These are phyloP conservation scores for Gnathonemus echidnorhynchus DNA, from an alignment of 2,113 vertebrate genomes.

Conservation along the genomic window DNA sequence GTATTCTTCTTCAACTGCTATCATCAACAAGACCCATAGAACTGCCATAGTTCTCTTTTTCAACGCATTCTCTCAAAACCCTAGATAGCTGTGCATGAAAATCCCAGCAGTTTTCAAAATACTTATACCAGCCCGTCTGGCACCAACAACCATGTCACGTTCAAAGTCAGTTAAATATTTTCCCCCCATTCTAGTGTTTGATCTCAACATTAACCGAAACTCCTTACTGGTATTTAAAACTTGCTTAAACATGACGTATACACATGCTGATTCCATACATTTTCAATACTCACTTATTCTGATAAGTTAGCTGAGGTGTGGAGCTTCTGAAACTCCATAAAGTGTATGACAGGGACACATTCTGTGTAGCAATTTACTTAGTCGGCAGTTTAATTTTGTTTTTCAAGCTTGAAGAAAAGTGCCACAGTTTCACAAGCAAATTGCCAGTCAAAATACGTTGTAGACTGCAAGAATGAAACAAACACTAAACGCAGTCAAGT, in stretches of 20 bases:
- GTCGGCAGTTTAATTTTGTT: not conserved
- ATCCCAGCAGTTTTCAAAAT: not conserved
- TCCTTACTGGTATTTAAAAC: not conserved
- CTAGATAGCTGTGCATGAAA: too few species aligned
- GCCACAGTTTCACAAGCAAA: not conserved
- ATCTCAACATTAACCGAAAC: not conserved
- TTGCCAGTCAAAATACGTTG: not conserved
- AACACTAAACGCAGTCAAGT: not conserved
- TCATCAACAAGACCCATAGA: too few species aligned
- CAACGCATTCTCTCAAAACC: too few species aligned
- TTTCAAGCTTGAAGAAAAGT: not conserved
- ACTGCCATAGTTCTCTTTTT: too few species aligned
- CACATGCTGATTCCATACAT: not conserved
- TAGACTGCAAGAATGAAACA: not conserved
- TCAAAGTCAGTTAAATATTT: not conserved
- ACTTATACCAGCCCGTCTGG: not conserved
- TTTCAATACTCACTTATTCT: not conserved
- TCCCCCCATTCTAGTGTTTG: not conserved
- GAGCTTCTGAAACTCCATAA: not conserved
- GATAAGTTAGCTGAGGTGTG: not conserved
- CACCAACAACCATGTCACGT: not conserved
- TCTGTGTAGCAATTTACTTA: not conserved
- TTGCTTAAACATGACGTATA: not conserved
- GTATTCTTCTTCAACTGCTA: too few species aligned
- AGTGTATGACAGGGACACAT: not conserved